These are phyloP conservation scores for Cervus canadensis DNA, from an alignment of 2,113 vertebrate species.

Conservation along the genomic window DNA sequence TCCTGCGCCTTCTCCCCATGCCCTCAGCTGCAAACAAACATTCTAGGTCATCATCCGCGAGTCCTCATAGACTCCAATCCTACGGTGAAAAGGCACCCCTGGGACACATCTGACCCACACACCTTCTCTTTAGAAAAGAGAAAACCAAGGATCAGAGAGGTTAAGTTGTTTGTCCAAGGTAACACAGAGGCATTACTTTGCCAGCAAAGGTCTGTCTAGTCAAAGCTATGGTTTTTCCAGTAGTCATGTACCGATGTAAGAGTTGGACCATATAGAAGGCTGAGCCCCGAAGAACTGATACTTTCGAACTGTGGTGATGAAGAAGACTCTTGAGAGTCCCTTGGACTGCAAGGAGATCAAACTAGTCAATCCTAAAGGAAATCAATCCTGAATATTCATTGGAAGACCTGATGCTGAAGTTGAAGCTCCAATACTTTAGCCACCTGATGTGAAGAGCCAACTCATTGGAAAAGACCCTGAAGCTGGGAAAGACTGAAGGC, in stretches of 20 bases:
- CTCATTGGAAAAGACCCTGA: background rate
- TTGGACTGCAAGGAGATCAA: background rate
- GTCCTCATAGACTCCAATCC: background rate
- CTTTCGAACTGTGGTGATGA: background rate
- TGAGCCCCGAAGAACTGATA: background rate
- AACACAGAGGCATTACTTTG: background rate
- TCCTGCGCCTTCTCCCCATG: fast-evolving
- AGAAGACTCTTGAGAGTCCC: background rate
- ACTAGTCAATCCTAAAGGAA: background rate
- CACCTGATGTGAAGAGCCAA: background rate
- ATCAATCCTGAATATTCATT: background rate
- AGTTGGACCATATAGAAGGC: background rate
- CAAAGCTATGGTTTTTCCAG: background rate
- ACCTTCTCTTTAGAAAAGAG: background rate
- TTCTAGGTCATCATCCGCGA: background rate
- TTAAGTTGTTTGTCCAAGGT: background rate
- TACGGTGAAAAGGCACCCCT: background rate
- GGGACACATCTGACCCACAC: background rate
- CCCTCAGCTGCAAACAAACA: background rate
- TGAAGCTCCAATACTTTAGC: background rate
- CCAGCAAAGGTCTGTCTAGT: background rate
- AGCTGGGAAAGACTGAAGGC: background rate
- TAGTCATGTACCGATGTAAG: background rate
- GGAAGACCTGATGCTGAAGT: background rate
- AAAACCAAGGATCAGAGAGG: background rate